phyloP scores from a whole-genome alignment of 2,888 invertebrate genomes.

The Netelia inedita region DNA sequence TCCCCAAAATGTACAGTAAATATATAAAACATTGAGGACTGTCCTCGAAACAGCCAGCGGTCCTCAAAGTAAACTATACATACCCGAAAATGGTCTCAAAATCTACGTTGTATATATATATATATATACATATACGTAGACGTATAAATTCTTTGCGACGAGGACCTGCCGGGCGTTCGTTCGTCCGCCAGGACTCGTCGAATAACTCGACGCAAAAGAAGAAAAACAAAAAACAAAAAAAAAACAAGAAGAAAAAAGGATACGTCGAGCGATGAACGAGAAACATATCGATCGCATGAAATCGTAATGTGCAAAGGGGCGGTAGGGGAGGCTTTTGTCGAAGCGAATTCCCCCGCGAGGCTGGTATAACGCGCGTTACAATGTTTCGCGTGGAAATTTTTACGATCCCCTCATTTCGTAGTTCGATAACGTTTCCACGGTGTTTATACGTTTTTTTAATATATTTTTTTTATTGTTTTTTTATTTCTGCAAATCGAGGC shows the following conservation, averaged over 20 bases:
- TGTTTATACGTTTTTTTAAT: slow-evolving; percentile 25
- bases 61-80: not conserved
- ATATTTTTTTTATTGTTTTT: slow-evolving; percentile 24
- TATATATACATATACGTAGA: slow-evolving; percentile 17
- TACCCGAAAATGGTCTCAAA: too few species aligned
- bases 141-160: slow-evolving; percentile 59
- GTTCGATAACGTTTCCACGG: slow-evolving; percentile 66
- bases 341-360: slow-evolving; percentile 50
- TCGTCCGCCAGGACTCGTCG: slow-evolving; percentile 62
- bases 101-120: not conserved
- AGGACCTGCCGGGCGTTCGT: slow-evolving; percentile 51
- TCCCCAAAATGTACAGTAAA: not conserved
- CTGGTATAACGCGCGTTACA: slow-evolving; percentile 24
- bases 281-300: slow-evolving; percentile 66
- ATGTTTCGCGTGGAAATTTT: slow-evolving; percentile 38
- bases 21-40: not conserved
- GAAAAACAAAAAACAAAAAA: slow-evolving; percentile 19
- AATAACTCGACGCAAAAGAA: slow-evolving; percentile 47
- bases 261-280: slow-evolving; percentile 29
- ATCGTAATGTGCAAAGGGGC: slow-evolving; percentile 49
- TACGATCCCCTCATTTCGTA: slow-evolving; percentile 38
- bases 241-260: slow-evolving; percentile 9
- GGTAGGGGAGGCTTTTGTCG: slow-evolving; percentile 11
- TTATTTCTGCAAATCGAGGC: slow-evolving; percentile 27
- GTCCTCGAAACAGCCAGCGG: not conserved